Evolutionary conservation across 2,113 vertebrate genomes (phyloP).

Genomic region (Xiphophorus maculatus): DNA sequence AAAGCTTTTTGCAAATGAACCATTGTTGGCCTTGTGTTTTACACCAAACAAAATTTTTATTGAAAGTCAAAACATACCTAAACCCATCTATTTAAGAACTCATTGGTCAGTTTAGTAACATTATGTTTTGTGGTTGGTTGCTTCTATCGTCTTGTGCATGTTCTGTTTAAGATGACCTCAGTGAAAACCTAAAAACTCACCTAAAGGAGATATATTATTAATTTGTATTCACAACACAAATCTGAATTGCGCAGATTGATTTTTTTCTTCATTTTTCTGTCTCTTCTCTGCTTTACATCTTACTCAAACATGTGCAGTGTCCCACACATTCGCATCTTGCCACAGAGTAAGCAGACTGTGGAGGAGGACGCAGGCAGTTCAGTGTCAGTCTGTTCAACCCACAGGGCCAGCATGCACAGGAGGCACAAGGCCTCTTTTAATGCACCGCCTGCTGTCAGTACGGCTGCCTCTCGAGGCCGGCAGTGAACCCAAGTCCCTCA

Average conservation of each 20-base stretch:
- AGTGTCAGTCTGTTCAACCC: constrained; percentile 64
- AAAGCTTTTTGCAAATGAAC: no score
- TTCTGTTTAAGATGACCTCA: neutral
- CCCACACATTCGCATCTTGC: constrained; percentile 26
- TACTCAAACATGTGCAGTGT: constrained; percentile 8
- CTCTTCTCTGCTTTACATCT: neutral
- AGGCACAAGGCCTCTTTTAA: constrained; percentile 47
- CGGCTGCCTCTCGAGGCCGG: constrained; percentile 32
- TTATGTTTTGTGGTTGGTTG: neutral
- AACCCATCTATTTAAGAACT: no score
- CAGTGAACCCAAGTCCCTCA: constrained; percentile 22
- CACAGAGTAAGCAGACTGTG: constrained; percentile 47
- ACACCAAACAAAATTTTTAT: no score
- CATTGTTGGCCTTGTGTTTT: no score
- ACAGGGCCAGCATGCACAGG: constrained; percentile 42
- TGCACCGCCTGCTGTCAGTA: constrained; percentile 49
- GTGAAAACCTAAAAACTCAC: constrained; percentile 4
- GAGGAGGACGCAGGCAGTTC: constrained; percentile 64
- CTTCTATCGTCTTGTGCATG: neutral
- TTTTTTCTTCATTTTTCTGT: neutral
- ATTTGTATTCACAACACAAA: constrained; percentile 3
- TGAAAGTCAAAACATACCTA: no score
- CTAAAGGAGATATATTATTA: constrained; percentile 1
- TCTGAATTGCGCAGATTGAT: neutral
- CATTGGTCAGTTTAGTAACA: no score